Evolutionary conservation across 2,113 vertebrate species (phyloP).

Genomic region (Corythaeola cristata): DNA sequence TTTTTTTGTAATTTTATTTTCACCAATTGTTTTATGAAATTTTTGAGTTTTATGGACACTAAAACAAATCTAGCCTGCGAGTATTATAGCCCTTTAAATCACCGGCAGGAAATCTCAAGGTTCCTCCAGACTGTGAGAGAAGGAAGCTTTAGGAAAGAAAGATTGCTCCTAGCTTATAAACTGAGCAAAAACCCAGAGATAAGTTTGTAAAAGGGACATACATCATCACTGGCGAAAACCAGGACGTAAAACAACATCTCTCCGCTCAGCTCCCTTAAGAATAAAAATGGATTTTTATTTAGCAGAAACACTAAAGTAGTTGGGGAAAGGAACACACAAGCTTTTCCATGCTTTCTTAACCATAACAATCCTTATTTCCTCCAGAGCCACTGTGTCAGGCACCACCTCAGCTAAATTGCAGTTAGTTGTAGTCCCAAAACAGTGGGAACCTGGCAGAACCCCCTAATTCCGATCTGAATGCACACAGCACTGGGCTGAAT

Average conservation of each 20-base stretch:
- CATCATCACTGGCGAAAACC: constrained; percentile 75
- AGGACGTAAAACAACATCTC: constrained; percentile 78
- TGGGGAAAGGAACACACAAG: constrained; percentile 54
- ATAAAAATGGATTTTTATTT: constrained; percentile 84
- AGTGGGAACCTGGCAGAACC: background rate
- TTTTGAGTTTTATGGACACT: constrained; percentile 88
- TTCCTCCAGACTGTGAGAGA: constrained; percentile 96
- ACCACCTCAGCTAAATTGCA: background rate
- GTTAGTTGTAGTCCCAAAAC: background rate
- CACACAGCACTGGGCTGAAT: background rate
- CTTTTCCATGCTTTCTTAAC: constrained; percentile 43
- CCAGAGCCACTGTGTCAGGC: background rate
- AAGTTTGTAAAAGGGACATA: constrained; percentile 87
- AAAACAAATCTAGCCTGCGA: constrained; percentile 85
- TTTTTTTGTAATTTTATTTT: constrained; percentile 89
- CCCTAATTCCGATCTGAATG: background rate
- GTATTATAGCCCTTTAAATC: constrained; percentile 97
- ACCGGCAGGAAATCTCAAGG: constrained; percentile 97
- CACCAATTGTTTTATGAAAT: constrained; percentile 88
- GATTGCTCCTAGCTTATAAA: constrained; percentile 98
- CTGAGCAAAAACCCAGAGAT: constrained; percentile 97
- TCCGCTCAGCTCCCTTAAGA: constrained; percentile 71
- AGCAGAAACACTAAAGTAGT: constrained; percentile 70
- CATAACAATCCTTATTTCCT: constrained; percentile 39
- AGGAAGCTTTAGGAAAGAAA: constrained; percentile 96